Conservation (phyloP, 2,888 invertebrate species). For the Campoplex nolae region DNA sequence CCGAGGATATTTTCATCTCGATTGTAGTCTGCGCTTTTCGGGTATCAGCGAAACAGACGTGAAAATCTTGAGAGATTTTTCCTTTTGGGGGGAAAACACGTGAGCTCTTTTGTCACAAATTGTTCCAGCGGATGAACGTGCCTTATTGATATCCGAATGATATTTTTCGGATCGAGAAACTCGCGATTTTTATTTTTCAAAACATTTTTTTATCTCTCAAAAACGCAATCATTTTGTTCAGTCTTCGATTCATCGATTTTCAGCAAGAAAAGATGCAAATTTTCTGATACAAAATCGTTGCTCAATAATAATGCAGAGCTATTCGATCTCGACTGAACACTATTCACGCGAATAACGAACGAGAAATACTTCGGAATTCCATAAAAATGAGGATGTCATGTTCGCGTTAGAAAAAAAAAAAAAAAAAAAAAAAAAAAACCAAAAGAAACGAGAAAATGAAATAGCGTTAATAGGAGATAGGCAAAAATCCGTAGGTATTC, state of each 20-base stretch:
- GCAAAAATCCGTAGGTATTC: constrained; percentile 26
- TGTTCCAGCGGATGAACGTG: background rate
- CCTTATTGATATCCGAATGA: background rate
- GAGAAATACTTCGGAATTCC: background rate
- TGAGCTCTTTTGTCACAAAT: background rate
- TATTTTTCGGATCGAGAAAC: too few relatives aligned
- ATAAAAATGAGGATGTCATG: background rate
- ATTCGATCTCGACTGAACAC: background rate
- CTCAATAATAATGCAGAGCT: background rate
- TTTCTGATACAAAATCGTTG: background rate
- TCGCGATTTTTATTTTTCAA: too few relatives aligned
- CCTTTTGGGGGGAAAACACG: background rate
- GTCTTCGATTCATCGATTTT: too few relatives aligned
- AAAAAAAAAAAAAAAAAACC: background rate
- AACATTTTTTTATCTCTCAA: background rate
- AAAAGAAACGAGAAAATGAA: background rate
- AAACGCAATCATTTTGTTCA: background rate
- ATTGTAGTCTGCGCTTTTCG: background rate
- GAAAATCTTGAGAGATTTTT: background rate
- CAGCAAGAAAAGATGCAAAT: background rate
- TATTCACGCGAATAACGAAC: background rate
- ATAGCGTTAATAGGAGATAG: constrained; percentile 29
- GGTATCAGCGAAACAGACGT: background rate
- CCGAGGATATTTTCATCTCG: constrained; percentile 35
- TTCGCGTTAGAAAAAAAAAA: constrained; percentile 7